Conservation (phyloP, 2,888 invertebrate species). For the Troides oblongomaculatus region DNA sequence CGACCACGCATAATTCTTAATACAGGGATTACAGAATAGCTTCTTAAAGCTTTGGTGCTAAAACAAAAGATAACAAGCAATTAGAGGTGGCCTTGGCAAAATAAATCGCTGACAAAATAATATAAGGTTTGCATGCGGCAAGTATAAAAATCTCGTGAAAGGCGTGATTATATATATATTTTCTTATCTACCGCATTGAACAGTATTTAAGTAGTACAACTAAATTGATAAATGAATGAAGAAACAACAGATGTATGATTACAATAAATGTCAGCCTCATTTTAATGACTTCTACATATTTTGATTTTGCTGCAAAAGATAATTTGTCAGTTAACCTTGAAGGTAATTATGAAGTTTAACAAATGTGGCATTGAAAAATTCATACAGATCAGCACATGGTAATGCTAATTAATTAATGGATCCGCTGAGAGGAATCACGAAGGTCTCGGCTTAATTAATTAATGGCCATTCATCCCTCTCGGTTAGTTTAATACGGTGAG, state of each 20-base stretch:
- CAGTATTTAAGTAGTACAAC: no score
- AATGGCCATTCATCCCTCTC: conserved; percentile 69
- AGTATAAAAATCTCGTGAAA: background rate
- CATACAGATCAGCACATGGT: conserved; percentile 51
- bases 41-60: conserved; percentile 71
- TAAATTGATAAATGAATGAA: no score
- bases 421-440: conserved; percentile 65
- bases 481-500: conserved; percentile 57
- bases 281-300: no score
- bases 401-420: conserved; percentile 76
- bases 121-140: background rate
- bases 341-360: background rate
- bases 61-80: conserved; percentile 75
- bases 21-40: conserved; percentile 74
- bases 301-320: no score
- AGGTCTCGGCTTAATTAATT: conserved; percentile 75
- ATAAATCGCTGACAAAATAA: conserved; percentile 40
- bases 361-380: conserved; percentile 35
- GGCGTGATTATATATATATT: conserved; percentile 31
- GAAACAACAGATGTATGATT: no score
- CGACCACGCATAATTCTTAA: conserved; percentile 75
- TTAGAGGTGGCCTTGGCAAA: conserved; percentile 47
- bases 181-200: conserved; percentile 22
- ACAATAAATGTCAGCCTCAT: no score
- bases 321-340: conserved; percentile 2